Evolutionary conservation across 2,113 vertebrate species (phyloP).

Genomic region (Apodemus speciosus): DNA sequence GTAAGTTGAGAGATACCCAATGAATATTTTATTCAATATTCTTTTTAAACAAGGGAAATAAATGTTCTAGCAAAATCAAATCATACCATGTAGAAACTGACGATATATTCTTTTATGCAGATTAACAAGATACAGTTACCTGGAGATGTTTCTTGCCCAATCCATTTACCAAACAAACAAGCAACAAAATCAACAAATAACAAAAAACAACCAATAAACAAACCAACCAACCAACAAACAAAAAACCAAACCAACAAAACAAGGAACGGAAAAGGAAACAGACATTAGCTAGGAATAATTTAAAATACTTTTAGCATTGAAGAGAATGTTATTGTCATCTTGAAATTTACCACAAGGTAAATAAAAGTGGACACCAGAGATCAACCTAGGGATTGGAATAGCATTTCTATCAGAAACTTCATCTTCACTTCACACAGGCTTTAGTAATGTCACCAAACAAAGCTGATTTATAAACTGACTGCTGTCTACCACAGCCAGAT

Average conservation of each 20-base stretch:
- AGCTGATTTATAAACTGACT: background rate
- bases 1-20: background rate
- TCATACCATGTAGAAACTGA: slow-evolving; percentile 11
- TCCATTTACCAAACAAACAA: background rate
- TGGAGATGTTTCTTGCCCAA: background rate
- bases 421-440: slow-evolving; percentile 29
- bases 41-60: slow-evolving; percentile 42
- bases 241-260: background rate
- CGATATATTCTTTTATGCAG: background rate
- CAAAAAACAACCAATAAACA: background rate
- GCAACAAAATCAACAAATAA: background rate
- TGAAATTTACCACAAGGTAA: slow-evolving; percentile 20
- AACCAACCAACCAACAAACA: background rate
- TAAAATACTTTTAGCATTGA: background rate
- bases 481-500: background rate
- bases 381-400: background rate
- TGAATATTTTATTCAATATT: background rate
- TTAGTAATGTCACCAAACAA: slow-evolving; percentile 9
- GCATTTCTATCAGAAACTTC: slow-evolving; percentile 11
- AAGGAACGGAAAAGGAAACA: background rate
- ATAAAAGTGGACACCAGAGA: background rate
- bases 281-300: background rate
- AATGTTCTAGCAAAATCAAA: slow-evolving; percentile 20
- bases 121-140: slow-evolving; percentile 5
- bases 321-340: background rate